Conservation (phyloP, 2,888 invertebrate species). For the Buathra laborator region DNA sequence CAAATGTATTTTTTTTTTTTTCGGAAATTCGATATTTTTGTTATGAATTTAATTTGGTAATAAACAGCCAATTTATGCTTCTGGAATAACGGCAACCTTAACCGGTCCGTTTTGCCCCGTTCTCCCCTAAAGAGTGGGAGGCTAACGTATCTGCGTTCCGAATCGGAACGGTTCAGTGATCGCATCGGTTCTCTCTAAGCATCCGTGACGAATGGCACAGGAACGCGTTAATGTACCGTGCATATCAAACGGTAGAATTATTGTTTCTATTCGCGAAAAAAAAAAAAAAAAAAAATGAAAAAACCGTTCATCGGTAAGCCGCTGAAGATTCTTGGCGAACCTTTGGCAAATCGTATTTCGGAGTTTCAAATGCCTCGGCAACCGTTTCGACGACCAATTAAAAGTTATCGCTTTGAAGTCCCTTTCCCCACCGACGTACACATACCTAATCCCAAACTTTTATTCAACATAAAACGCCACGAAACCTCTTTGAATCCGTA, state of each 20-base stretch:
- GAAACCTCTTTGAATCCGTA: too few relatives aligned
- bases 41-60: too few relatives aligned
- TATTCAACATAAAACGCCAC: too few relatives aligned
- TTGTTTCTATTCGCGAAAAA: not conserved
- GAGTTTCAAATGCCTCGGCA: not conserved
- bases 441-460: not conserved
- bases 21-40: too few relatives aligned
- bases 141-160: slow-evolving; percentile 64
- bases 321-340: not conserved
- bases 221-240: slow-evolving; percentile 75
- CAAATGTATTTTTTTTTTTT: too few relatives aligned
- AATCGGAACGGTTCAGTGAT: slow-evolving; percentile 72
- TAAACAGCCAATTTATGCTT: too few relatives aligned
- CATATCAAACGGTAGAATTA: slow-evolving; percentile 21
- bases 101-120: too few relatives aligned
- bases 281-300: not conserved
- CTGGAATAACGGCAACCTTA: too few relatives aligned
- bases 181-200: slow-evolving; percentile 68
- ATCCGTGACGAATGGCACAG: slow-evolving; percentile 73
- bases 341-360: not conserved
- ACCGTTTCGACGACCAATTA: slow-evolving; percentile 45
- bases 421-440: not conserved
- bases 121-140: slow-evolving; percentile 51
- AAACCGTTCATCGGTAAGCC: not conserved
- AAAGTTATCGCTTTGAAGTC: slow-evolving; percentile 29